Evolutionary conservation across 2,797 vertebrate species (phyloP).

Genomic region (Molossus alvarezi): DNA sequence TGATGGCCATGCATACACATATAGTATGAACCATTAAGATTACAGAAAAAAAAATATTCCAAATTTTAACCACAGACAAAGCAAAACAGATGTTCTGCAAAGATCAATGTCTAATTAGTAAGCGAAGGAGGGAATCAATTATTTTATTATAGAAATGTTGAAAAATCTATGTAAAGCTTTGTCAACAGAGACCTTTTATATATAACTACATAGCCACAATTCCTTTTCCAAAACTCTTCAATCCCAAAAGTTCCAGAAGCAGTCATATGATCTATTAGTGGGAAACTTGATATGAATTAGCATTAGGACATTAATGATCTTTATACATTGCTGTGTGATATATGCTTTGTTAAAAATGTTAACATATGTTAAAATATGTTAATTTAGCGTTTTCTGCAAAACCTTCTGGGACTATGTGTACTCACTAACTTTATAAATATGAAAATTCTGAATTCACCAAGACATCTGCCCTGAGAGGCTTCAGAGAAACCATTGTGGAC

Average conservation of each 20-base stretch:
- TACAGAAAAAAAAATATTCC: background rate
- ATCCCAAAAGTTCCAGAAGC: background rate
- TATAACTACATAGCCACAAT: background rate
- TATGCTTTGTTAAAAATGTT: background rate
- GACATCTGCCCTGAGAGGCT: background rate
- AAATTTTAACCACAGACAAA: background rate
- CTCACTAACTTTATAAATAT: background rate
- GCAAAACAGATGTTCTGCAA: background rate
- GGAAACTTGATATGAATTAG: background rate
- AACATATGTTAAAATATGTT: background rate
- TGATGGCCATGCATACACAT: background rate
- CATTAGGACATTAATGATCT: background rate
- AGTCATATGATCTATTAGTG: background rate
- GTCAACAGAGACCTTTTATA: background rate
- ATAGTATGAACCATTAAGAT: background rate
- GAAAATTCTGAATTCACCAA: conserved; percentile 29
- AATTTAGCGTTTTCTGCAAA: background rate
- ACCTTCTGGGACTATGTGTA: background rate
- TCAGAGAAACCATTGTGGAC: background rate
- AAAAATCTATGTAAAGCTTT: background rate
- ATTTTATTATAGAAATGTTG: conserved; percentile 21
- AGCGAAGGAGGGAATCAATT: background rate
- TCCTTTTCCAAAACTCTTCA: conserved; percentile 21
- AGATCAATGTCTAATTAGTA: background rate
- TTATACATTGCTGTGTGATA: background rate